Percentiles rank a stretch among this genome's conserved stretches.
Evolutionary conservation across 2,113 vertebrate genomes (phyloP).

Genomic region (Rhinichthys klamathensis): DNA sequence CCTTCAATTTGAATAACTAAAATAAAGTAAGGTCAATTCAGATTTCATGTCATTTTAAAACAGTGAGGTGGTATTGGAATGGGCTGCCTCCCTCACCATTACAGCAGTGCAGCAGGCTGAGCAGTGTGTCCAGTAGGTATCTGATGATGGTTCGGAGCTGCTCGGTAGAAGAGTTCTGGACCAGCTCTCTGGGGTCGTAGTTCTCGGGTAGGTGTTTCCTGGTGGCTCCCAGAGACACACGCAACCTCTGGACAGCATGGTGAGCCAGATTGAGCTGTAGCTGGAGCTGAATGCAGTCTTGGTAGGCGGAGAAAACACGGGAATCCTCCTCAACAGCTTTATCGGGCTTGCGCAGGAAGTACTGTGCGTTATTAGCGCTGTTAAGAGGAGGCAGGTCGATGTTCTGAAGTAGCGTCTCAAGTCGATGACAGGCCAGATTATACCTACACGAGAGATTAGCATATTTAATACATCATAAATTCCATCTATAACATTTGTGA

Average conservation of each 20-base stretch:
- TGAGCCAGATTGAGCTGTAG: conserved; percentile 97
- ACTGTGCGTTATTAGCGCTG: conserved; percentile 97
- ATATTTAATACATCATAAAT: neutral
- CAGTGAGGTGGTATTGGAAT: neutral
- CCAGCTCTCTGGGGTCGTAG: conserved; percentile 80
- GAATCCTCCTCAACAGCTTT: conserved; percentile 98
- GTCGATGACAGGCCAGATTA: conserved; percentile 95
- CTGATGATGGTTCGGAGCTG: conserved; percentile 96
- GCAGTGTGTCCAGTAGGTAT: conserved; percentile 95
- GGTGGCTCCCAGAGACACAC: conserved; percentile 89
- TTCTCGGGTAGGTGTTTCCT: conserved; percentile 79
- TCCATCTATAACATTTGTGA: neutral
- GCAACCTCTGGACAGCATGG: conserved; percentile 93
- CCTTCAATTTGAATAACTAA: neutral
- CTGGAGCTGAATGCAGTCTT: conserved; percentile 97
- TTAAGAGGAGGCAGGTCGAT: conserved; percentile 97
- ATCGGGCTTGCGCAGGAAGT: conserved; percentile 96
- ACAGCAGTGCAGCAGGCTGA: conserved; percentile 94
- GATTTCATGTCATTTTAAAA: neutral
- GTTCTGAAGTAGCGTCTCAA: conserved; percentile 96
- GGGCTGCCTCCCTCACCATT: conserved; percentile 80
- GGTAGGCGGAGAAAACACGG: conserved; percentile 96
- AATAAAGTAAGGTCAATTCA: neutral
- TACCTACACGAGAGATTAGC: conserved; percentile 77
- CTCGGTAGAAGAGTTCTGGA: conserved; percentile 93